These are phyloP conservation scores for Chloroceryle inda DNA, from an alignment of 2,797 vertebrate genomes.

Conservation along the genomic window DNA sequence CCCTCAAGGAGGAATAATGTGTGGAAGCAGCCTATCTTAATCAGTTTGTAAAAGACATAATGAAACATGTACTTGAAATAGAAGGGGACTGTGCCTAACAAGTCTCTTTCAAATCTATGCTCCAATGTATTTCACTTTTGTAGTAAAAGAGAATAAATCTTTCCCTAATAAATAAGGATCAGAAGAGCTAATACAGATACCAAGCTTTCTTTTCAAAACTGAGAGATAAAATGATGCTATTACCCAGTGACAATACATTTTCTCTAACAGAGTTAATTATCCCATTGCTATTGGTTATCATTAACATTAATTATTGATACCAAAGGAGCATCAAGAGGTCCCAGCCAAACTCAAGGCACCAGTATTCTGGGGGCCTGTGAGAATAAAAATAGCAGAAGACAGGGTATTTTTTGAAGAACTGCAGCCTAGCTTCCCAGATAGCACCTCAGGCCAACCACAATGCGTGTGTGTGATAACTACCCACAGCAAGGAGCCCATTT, in stretches of 20 bases:
- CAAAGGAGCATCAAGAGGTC: neutral
- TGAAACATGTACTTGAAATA: neutral
- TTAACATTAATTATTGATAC: conserved; percentile 50
- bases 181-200: neutral
- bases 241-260: conserved; percentile 11
- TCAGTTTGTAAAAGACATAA: neutral
- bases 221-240: neutral
- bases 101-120: neutral
- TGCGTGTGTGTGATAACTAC: neutral
- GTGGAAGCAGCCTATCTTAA: neutral
- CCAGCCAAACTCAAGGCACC: neutral
- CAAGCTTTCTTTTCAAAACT: neutral
- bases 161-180: neutral
- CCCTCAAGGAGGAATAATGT: neutral
- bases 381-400: neutral
- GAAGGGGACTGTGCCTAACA: neutral
- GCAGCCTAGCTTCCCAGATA: neutral
- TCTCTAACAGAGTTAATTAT: conserved; percentile 42
- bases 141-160: neutral
- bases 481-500: neutral
- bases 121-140: neutral
- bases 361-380: neutral
- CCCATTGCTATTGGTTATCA: neutral
- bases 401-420: neutral
- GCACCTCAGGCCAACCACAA: neutral